phyloP scores from a whole-genome alignment of 2,113 vertebrate species.

The Cinclus mexicanus region DNA sequence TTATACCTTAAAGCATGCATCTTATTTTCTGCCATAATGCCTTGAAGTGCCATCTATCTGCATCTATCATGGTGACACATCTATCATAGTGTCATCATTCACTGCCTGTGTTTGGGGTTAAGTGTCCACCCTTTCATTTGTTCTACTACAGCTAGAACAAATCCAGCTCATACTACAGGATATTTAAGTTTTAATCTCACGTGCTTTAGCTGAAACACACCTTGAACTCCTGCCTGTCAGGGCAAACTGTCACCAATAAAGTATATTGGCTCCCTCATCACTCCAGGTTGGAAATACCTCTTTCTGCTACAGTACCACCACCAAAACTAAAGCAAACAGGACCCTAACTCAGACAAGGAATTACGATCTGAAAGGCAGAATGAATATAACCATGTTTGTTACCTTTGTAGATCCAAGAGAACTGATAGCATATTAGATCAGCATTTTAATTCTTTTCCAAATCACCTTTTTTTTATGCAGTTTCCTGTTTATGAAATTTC shows the following conservation, averaged over 20 bases:
- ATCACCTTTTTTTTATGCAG: neutral
- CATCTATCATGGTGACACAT: no score
- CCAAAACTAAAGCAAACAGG: neutral
- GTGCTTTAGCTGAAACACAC: neutral
- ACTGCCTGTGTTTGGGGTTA: neutral
- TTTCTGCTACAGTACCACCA: neutral
- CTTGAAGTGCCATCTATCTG: neutral
- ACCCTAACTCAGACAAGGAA: neutral
- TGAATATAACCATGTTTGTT: neutral
- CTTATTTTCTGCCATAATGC: neutral
- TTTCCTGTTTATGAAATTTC: slow-evolving; percentile 43
- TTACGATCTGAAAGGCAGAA: neutral
- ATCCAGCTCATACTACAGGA: rapidly evolving
- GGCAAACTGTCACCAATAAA: neutral
- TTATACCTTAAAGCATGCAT: neutral
- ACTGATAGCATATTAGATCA: neutral
- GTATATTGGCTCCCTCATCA: neutral
- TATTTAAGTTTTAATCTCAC: neutral
- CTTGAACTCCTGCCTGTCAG: neutral
- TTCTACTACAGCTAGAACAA: neutral
- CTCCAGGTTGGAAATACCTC: neutral
- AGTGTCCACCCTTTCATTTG: neutral
- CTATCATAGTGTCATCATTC: neutral
- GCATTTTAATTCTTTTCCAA: neutral
- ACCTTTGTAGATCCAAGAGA: neutral